Base-by-base conservation (phyloP, 2,797 vertebrate species). In the Alcedo quadribrachys region DNA sequence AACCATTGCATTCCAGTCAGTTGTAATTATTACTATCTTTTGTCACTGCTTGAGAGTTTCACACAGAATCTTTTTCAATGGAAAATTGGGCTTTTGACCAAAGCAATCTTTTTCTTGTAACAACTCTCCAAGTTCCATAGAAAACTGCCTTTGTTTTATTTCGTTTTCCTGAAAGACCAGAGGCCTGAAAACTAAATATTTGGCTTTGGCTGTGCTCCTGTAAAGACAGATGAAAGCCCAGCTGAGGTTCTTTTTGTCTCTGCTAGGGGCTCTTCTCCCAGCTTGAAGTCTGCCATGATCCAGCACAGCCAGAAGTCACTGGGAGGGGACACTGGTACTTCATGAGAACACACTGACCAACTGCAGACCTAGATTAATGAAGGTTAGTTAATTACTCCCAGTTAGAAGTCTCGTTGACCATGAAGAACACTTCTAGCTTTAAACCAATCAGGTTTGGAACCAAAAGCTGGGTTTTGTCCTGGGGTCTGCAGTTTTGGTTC, bases 71-170 rank as follows among this genome's bases (percentile, higher is more conserved):
- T 12, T 5, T 87, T 94, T 81, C 32, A 86, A 37, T 35, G 20
- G n/a, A 86, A 92, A 91, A 78, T 22, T 51, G 5, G n/a, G 7
- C 8, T 92, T 85, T 75, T 61, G 58, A 85, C 10, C 9, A 87
- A 66, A 73, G 0, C 2, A 42, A 3, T 74, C 48, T 63, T 53
- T 63, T 50, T 73, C 37, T 88, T 63, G 6, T 18, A 74, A 83
- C 87, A 85, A 14, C 10, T 17, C 9, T 53, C 32, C 78, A 62
- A 6, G 11, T 87, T 92, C 80, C 27, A 70, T 18, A 76, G 60
- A 90, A 90, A 93, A 74, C 12, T 61, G 14, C n/a, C 53, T 93
- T 86, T 88, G 57, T 76, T 94, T 85, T 63, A 42, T 78, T 95
- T 92, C 12, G 43, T 94, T 92, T 73, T 67, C n/a, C 43, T 71